A percentile compares a stretch with the other conserved stretches of the same genome.
These are phyloP conservation scores for Pachymerium ferrugineum DNA, from an alignment of 2,888 invertebrate genomes.

Conservation along the genomic window DNA sequence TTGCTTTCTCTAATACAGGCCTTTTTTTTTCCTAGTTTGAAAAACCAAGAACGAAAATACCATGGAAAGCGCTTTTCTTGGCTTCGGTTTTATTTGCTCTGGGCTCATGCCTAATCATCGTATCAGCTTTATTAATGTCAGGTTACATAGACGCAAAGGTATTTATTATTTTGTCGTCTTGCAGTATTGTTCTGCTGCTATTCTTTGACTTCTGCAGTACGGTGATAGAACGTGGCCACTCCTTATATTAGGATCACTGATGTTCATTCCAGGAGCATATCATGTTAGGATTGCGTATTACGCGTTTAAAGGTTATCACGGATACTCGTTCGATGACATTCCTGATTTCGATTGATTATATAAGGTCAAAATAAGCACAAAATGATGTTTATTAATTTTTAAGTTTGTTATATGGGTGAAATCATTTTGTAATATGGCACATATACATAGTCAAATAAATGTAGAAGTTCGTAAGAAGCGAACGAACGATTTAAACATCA, in stretches of 20 bases:
- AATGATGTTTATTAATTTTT: not conserved
- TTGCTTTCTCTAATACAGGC: not conserved
- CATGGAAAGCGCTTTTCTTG: constrained; percentile 75
- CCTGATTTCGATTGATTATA: constrained; percentile 75
- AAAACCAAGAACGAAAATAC: constrained; percentile 59
- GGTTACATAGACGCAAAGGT: constrained; percentile 74
- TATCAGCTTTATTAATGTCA: constrained; percentile 70
- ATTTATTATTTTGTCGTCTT: constrained; percentile 37
- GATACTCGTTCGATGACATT: constrained; percentile 81
- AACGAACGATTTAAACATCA: no score
- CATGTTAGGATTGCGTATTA: constrained; percentile 81
- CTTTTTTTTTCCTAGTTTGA: constrained; percentile 46
- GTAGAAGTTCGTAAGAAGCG: no score
- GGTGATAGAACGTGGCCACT: constrained; percentile 83
- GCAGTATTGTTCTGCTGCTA: constrained; percentile 30
- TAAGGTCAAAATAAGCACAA: not conserved
- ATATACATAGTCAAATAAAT: no score
- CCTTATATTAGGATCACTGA: constrained; percentile 74
- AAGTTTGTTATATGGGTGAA: not conserved
- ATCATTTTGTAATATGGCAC: no score
- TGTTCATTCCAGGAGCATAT: constrained; percentile 89
- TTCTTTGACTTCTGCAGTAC: constrained; percentile 55
- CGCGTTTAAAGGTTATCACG: constrained; percentile 74
- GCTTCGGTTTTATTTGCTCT: constrained; percentile 69
- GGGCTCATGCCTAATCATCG: constrained; percentile 68